Percentiles rank a stretch among this genome's conserved stretches.
phyloP scores from a whole-genome alignment of 2,888 invertebrate species.

The Arge pagana region DNA sequence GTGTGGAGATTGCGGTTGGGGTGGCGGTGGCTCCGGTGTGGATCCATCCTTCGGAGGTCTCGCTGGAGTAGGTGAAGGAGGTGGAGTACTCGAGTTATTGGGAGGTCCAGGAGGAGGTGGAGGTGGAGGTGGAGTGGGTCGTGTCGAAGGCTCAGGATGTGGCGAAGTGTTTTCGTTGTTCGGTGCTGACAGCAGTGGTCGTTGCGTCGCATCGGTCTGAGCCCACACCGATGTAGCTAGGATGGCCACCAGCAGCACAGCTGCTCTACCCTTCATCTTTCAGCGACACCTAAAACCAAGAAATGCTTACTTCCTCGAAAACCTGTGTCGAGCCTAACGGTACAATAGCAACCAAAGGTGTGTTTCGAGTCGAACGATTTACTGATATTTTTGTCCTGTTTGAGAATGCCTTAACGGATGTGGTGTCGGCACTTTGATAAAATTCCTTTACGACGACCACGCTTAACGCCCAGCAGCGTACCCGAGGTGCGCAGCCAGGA shows the following conservation, averaged over 20 bases:
- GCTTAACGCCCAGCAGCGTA: too few species aligned
- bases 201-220: slow-evolving; percentile 8
- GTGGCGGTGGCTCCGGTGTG: background rate
- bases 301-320: background rate
- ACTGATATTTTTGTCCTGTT: too few species aligned
- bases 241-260: slow-evolving; percentile 43
- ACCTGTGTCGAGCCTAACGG: too few species aligned
- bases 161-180: background rate
- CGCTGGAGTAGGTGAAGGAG: background rate
- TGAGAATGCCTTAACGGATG: too few species aligned
- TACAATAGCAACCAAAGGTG: too few species aligned
- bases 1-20: background rate
- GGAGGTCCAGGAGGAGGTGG: background rate
- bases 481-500: too few species aligned
- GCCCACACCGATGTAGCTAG: slow-evolving; percentile 11
- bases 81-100: background rate
- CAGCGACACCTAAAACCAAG: slow-evolving; percentile 33
- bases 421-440: too few species aligned
- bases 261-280: slow-evolving; percentile 46
- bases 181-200: slow-evolving; percentile 21
- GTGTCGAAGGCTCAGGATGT: slow-evolving; percentile 13
- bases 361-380: too few species aligned
- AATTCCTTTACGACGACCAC: too few species aligned
- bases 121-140: slow-evolving; percentile 1
- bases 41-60: background rate